Evolutionary conservation across 2,888 invertebrate genomes (phyloP).

Genomic region (Eristalis pertinax): DNA sequence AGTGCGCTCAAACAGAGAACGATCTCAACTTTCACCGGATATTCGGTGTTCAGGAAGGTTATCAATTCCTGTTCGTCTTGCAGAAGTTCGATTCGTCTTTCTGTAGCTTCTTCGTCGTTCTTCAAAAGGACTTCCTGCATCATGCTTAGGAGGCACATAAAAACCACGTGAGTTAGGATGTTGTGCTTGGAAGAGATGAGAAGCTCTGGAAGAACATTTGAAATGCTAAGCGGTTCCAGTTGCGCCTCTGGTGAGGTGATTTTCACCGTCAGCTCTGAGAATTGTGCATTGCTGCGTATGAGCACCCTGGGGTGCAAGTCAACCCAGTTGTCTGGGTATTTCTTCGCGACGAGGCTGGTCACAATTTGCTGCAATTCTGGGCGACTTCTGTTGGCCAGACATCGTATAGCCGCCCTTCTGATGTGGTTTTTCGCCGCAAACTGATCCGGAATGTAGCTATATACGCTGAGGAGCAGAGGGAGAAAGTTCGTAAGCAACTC

Average conservation of each 20-base stretch:
- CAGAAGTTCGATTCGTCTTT: conserved; percentile 74
- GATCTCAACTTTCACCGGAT: conserved; percentile 76
- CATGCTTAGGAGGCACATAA: conserved; percentile 76
- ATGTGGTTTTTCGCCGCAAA: conserved; percentile 71
- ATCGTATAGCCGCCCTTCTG: conserved; percentile 75
- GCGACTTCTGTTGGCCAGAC: conserved; percentile 76
- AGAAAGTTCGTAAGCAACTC: conserved; percentile 75
- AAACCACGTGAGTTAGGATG: conserved; percentile 77
- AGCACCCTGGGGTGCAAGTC: conserved; percentile 75
- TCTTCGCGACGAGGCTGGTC: conserved; percentile 69
- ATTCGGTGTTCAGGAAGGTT: conserved; percentile 75
- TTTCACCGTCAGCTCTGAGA: conserved; percentile 72
- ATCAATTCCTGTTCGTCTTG: conserved; percentile 76
- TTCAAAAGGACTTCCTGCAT: conserved; percentile 57
- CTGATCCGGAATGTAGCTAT: conserved; percentile 74
- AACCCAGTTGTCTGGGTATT: conserved; percentile 73
- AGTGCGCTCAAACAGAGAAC: conserved; percentile 77
- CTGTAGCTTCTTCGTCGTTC: neutral
- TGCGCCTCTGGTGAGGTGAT: conserved; percentile 70
- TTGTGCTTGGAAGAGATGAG: conserved; percentile 75
- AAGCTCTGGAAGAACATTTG: conserved; percentile 74
- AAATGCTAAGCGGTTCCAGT: conserved; percentile 65
- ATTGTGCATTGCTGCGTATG: conserved; percentile 65
- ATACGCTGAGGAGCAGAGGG: conserved; percentile 77
- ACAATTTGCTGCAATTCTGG: conserved; percentile 76